Percentiles rank a stretch among this genome's conserved stretches.
phyloP scores from a whole-genome alignment of 2,113 vertebrate genomes.

The Leiothrix lutea region DNA sequence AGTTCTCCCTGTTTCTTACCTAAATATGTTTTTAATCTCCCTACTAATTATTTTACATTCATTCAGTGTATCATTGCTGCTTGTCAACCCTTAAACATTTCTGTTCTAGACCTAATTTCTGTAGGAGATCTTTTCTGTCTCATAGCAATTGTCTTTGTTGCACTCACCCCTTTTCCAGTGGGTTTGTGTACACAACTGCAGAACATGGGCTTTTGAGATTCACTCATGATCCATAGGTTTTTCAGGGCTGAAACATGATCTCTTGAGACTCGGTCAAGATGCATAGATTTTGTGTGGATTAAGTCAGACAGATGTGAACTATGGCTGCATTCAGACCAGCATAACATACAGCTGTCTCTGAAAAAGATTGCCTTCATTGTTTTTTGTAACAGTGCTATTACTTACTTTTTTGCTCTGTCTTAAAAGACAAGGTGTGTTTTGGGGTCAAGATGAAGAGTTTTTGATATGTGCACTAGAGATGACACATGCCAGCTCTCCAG shows the following conservation, averaged over 20 bases:
- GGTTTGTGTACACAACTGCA: background rate
- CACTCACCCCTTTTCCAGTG: background rate
- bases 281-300: background rate
- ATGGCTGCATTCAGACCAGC: background rate
- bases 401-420: background rate
- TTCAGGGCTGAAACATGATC: background rate
- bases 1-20: background rate
- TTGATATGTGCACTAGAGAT: background rate
- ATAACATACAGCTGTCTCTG: background rate
- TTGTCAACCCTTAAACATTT: background rate
- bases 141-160: rapidly evolving
- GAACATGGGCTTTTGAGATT: background rate
- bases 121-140: background rate
- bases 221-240: background rate
- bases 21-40: background rate
- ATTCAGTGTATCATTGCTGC: background rate
- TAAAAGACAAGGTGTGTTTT: background rate
- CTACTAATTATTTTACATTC: background rate
- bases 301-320: background rate
- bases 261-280: background rate
- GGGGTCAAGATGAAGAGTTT: background rate
- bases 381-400: background rate
- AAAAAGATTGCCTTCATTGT: background rate
- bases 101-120: background rate
- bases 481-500: background rate